phyloP scores from a whole-genome alignment of 2,888 invertebrate species.

The Pseudococcus viburni region DNA sequence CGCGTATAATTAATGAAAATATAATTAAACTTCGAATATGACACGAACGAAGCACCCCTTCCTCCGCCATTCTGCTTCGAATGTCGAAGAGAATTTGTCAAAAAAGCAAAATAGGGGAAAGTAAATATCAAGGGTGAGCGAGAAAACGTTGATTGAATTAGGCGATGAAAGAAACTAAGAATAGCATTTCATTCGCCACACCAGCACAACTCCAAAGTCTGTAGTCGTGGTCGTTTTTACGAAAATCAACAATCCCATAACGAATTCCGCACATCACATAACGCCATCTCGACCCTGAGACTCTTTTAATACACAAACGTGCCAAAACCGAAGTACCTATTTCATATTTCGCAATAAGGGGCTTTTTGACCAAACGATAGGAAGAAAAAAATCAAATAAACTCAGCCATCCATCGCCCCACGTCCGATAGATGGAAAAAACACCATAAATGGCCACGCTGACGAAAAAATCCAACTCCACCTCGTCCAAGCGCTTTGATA shows the following conservation, averaged over 20 bases:
- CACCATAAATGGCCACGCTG: background rate
- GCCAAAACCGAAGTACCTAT: background rate
- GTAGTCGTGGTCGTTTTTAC: background rate
- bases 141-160: conserved; percentile 52
- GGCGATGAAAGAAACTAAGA: conserved; percentile 57
- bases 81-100: conserved; percentile 57
- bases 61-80: background rate
- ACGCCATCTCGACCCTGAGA: background rate
- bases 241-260: conserved; percentile 43
- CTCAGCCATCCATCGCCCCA: background rate
- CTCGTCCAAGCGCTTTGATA: background rate
- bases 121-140: conserved; percentile 39
- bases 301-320: conserved; percentile 19
- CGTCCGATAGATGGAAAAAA: background rate
- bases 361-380: background rate
- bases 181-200: conserved; percentile 37
- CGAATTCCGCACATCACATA: conserved; percentile 12
- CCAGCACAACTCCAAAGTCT: background rate
- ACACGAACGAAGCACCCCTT: conserved; percentile 3
- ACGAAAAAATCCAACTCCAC: background rate
- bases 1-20: conserved; percentile 55
- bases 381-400: background rate
- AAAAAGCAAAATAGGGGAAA: conserved; percentile 50
- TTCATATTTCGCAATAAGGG: background rate
- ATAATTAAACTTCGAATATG: conserved; percentile 53